Evolutionary conservation across 2,888 invertebrate species (phyloP).

Genomic region (Drosophila flavopinicola): DNA sequence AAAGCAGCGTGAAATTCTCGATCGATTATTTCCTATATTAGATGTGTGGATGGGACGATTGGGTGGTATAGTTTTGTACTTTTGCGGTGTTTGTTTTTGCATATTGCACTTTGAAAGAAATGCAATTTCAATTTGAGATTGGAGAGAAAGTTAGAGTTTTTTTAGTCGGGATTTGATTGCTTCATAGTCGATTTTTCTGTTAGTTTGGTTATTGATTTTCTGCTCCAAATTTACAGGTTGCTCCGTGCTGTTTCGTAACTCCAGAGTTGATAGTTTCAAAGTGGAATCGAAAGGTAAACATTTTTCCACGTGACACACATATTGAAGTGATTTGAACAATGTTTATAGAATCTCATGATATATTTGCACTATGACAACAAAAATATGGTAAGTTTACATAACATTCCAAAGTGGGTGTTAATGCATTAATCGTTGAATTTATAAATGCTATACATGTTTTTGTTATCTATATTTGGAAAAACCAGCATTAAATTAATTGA

Average conservation of each 20-base stretch:
- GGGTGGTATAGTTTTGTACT: constrained; percentile 44
- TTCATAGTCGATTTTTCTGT: constrained; percentile 13
- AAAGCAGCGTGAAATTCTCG: constrained; percentile 84
- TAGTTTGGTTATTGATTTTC: constrained; percentile 10
- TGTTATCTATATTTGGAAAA: no score
- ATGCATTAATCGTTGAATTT: no score
- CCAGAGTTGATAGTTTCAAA: background rate
- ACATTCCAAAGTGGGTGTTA: no score
- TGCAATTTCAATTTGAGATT: constrained; percentile 42
- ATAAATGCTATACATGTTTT: no score
- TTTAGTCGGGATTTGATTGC: constrained; percentile 18
- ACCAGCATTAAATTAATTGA: no score
- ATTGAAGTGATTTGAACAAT: background rate
- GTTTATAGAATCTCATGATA: no score
- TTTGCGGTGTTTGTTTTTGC: constrained; percentile 28
- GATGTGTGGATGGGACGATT: constrained; percentile 48
- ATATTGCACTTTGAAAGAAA: constrained; percentile 38
- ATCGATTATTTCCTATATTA: constrained; percentile 84
- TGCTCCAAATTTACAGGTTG: background rate
- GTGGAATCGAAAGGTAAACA: background rate
- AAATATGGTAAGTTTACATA: no score
- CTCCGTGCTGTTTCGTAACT: background rate
- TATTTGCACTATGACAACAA: no score
- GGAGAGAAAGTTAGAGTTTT: constrained; percentile 22
- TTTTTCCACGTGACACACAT: background rate